Percentiles rank a stretch among this genome's conserved stretches.
Evolutionary conservation across 2,797 vertebrate species (phyloP).

Genomic region (Siniperca undulata): DNA sequence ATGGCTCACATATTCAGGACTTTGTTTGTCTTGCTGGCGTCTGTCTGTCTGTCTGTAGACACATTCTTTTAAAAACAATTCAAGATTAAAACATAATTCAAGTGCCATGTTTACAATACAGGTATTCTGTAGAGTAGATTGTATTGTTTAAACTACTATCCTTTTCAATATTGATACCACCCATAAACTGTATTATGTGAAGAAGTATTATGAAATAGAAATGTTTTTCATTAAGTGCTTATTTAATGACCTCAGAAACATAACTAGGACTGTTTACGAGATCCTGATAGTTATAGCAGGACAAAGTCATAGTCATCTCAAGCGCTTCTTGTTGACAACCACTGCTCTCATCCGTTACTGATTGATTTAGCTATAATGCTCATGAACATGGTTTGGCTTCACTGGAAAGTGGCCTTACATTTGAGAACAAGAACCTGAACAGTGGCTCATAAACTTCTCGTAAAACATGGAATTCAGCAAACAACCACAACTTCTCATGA

Average conservation of each 20-base stretch:
- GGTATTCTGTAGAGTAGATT: not conserved
- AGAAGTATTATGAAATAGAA: not conserved
- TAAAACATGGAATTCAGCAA: slow-evolving; percentile 59
- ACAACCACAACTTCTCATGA: slow-evolving; percentile 39
- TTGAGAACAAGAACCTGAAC: slow-evolving; percentile 40
- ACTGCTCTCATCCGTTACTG: slow-evolving; percentile 36
- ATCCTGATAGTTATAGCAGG: not conserved
- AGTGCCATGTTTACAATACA: slow-evolving; percentile 1
- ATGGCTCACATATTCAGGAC: not conserved
- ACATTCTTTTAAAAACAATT: slow-evolving; percentile 25
- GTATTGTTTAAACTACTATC: not conserved
- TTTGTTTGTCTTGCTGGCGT: slow-evolving; percentile 42
- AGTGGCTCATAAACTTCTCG: slow-evolving; percentile 38
- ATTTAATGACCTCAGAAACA: slow-evolving; percentile 8
- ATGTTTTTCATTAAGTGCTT: not conserved
- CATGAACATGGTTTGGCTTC: slow-evolving; percentile 30
- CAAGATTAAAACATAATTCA: slow-evolving; percentile 17
- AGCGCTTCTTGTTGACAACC: slow-evolving; percentile 28
- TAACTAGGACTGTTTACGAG: not conserved
- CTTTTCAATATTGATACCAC: not conserved
- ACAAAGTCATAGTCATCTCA: slow-evolving; percentile 15
- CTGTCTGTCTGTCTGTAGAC: slow-evolving; percentile 44
- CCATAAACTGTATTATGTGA: not conserved
- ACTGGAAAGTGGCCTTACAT: not conserved
- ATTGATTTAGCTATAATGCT: slow-evolving; percentile 30